These are phyloP conservation scores for Vulpes vulpes DNA, from an alignment of 2,113 vertebrate genomes.

Conservation along the genomic window DNA sequence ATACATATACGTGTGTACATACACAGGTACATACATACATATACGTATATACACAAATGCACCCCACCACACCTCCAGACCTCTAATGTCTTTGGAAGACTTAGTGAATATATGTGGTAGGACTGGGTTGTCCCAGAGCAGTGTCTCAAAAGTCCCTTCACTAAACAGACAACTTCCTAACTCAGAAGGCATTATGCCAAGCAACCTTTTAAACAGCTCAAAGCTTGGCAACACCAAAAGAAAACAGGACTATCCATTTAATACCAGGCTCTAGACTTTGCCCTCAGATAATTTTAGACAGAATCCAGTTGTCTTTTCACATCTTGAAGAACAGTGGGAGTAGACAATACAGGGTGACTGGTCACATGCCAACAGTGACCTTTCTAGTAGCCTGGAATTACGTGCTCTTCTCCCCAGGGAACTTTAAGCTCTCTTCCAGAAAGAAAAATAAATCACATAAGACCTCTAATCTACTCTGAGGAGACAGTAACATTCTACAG, in stretches of 20 bases:
- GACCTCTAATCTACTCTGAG: slow-evolving; percentile 12
- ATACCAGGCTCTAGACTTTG: not conserved
- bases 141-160: not conserved
- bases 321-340: not conserved
- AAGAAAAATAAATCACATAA: not conserved
- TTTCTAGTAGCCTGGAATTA: not conserved
- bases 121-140: not conserved
- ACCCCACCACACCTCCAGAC: not conserved
- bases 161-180: not conserved
- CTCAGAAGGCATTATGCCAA: slow-evolving; percentile 13
- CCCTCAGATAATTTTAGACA: slow-evolving; percentile 8
- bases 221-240: not conserved
- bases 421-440: not conserved
- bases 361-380: not conserved
- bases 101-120: not conserved
- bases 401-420: not conserved
- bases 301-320: not conserved
- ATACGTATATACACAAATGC: not conserved
- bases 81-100: not conserved
- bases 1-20: not conserved
- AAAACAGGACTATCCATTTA: not conserved
- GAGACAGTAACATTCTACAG: not conserved
- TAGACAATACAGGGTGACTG: not conserved
- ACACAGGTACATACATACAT: too few species aligned
- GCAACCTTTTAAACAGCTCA: not conserved